phyloP scores from a whole-genome alignment of 1,140 invertebrate species.

The Drosophila sulfurigaster region DNA sequence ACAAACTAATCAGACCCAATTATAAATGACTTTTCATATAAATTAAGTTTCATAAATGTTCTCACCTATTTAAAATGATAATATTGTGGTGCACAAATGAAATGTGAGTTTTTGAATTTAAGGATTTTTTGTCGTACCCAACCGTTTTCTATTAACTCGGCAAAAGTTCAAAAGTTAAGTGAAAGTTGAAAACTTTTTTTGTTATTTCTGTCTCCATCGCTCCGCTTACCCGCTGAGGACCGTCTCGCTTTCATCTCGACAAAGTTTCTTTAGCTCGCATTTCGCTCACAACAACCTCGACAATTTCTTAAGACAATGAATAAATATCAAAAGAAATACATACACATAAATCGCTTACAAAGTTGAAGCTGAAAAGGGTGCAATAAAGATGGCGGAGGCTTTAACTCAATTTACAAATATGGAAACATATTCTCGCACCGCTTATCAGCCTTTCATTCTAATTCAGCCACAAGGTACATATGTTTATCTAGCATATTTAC shows the following conservation, averaged over 20 bases:
- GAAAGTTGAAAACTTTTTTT: conserved; percentile 22
- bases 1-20: background rate
- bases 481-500: conserved; percentile 16
- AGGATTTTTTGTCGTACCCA: background rate
- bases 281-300: background rate
- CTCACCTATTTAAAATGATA: background rate
- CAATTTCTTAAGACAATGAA: background rate
- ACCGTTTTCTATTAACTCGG: conserved; percentile 15
- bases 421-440: background rate
- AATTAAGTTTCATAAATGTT: background rate
- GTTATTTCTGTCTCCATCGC: background rate
- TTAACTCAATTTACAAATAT: background rate
- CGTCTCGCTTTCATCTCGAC: background rate
- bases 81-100: background rate
- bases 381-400: too few species aligned
- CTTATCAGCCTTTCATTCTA: conserved; percentile 2
- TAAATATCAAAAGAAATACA: conserved; percentile 21
- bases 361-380: background rate
- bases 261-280: conserved; percentile 11
- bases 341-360: conserved; percentile 9
- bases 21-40: background rate
- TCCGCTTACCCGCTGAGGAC: background rate
- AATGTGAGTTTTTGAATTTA: conserved; percentile 6
- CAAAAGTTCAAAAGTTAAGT: conserved; percentile 31
- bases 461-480: background rate